phyloP scores from a whole-genome alignment of 1,140 invertebrate genomes.

The Hyphantria cunea region DNA sequence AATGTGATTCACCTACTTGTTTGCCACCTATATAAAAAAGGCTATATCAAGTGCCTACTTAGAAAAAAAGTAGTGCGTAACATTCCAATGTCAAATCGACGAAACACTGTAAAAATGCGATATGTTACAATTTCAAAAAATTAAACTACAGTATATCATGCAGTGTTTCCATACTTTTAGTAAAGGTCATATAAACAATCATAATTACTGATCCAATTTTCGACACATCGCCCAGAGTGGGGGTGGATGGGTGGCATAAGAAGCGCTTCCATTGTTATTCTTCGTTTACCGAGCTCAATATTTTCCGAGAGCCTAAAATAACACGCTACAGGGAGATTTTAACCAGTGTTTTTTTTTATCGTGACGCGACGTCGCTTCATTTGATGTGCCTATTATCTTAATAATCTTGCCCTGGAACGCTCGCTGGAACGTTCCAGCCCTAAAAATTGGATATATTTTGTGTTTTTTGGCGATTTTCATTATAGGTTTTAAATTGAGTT shows the following conservation, averaged over 20 bases:
- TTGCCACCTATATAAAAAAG: too few species aligned
- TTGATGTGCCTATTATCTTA: slow-evolving; percentile 53
- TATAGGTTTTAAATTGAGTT: slow-evolving; percentile 5
- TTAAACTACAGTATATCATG: too few species aligned
- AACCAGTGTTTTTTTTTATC: slow-evolving; percentile 46
- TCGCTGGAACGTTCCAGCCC: background rate
- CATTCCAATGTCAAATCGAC: too few species aligned
- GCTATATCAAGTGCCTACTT: too few species aligned
- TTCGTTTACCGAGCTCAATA: slow-evolving; percentile 61
- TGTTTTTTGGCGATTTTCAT: slow-evolving; percentile 6
- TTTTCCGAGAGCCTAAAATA: slow-evolving; percentile 66
- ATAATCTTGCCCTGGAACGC: slow-evolving; percentile 34
- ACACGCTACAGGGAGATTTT: slow-evolving; percentile 47
- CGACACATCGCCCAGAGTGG: background rate
- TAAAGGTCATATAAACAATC: background rate
- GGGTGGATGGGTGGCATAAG: background rate
- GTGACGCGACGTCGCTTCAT: slow-evolving; percentile 45
- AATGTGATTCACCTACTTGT: too few species aligned
- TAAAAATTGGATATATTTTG: slow-evolving; percentile 8
- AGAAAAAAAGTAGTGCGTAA: too few species aligned
- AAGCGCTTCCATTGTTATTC: slow-evolving; percentile 52
- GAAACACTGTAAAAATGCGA: too few species aligned
- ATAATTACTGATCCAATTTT: slow-evolving; percentile 2
- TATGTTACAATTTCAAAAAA: too few species aligned
- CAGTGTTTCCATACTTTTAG: too few species aligned